phyloP scores from a whole-genome alignment of 2,797 vertebrate genomes.

The Rhodeus uyekii region DNA sequence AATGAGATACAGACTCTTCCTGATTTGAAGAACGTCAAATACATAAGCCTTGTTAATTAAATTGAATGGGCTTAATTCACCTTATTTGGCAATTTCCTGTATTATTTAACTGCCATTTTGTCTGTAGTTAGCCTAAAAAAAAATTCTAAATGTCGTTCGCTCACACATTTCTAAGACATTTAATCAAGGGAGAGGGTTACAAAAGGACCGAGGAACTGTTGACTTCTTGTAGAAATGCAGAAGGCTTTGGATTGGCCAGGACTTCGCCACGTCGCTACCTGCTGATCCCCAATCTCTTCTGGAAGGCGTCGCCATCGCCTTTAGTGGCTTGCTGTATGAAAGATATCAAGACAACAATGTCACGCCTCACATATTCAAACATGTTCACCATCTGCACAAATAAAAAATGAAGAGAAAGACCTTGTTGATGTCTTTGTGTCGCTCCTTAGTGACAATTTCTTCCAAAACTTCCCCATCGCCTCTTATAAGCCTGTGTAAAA shows the following conservation, averaged over 20 bases:
- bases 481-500: conserved; percentile 83
- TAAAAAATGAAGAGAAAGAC: conserved; percentile 62
- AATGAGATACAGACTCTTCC: background rate
- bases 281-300: conserved; percentile 81
- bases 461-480: conserved; percentile 96
- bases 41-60: background rate
- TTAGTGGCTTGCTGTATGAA: conserved; percentile 84
- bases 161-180: background rate
- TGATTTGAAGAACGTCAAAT: background rate
- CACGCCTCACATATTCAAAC: background rate
- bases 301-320: conserved; percentile 87
- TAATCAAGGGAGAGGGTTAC: background rate
- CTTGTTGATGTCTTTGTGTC: conserved; percentile 95
- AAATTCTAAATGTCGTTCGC: background rate
- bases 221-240: conserved; percentile 2
- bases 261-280: conserved; percentile 60
- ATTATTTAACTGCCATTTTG: background rate
- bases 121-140: background rate
- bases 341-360: conserved; percentile 11
- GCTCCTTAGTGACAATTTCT: conserved; percentile 92
- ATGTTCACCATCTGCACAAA: background rate
- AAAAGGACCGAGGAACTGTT: background rate
- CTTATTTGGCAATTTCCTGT: background rate
- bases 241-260: background rate
- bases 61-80: background rate